Conservation (phyloP, 2,888 invertebrate genomes). For the Andricus curvator region DNA sequence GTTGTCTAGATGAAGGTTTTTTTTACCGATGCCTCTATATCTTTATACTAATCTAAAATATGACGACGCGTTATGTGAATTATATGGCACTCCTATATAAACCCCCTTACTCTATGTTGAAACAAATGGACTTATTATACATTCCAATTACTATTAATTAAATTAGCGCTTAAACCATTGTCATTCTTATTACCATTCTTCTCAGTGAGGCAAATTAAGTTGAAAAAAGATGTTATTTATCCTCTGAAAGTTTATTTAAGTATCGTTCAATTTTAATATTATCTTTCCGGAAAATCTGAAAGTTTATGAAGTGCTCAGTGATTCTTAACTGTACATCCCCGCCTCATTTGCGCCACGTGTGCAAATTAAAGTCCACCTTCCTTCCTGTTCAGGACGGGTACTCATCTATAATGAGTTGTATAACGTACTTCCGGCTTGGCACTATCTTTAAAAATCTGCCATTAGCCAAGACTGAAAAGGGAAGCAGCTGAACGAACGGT, state of each 20-base stretch:
- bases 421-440: constrained; percentile 49
- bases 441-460: constrained; percentile 51
- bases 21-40: not conserved
- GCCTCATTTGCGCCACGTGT: constrained; percentile 26
- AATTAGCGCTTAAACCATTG: not conserved
- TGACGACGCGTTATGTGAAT: constrained; percentile 7
- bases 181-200: not conserved
- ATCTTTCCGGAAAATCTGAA: constrained; percentile 20
- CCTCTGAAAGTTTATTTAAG: not conserved
- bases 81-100: constrained; percentile 22
- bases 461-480: constrained; percentile 45
- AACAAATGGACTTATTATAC: constrained; percentile 8
- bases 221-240: not conserved
- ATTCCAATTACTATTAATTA: not conserved
- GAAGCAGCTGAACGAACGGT: constrained; percentile 43
- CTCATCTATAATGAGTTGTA: constrained; percentile 42
- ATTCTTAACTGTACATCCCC: constrained; percentile 26
- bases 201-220: not conserved
- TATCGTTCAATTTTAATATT: constrained; percentile 30
- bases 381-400: not conserved
- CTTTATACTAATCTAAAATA: constrained; percentile 23
- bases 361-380: constrained; percentile 32
- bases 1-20: not conserved
- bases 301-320: constrained; percentile 28
- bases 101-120: not conserved